Conservation (phyloP, 2,888 invertebrate species). For the Oxytorus armatus region DNA sequence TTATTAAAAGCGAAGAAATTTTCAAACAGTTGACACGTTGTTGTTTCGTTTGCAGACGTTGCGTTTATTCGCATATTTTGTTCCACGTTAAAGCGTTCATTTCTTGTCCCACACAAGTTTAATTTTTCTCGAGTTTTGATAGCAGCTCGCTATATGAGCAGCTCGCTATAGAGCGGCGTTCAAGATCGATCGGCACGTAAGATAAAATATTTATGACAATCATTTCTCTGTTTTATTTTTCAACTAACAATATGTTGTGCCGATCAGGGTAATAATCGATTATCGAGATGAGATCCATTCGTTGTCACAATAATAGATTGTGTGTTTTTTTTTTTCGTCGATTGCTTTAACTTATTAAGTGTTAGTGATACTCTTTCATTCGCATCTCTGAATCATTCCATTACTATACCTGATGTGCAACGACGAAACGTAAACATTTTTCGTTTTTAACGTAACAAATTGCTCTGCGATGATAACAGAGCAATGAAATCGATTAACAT, state of each 20-base stretch:
- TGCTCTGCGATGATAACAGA: not conserved
- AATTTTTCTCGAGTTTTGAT: not conserved
- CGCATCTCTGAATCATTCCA: conserved; percentile 35
- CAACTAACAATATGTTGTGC: conserved; percentile 22
- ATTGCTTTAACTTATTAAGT: conserved; percentile 23
- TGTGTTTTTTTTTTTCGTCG: conserved; percentile 15
- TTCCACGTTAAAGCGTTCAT: not conserved
- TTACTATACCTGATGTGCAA: conserved; percentile 38
- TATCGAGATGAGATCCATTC: conserved; percentile 14
- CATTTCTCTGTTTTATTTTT: not conserved
- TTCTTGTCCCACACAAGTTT: not conserved
- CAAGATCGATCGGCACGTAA: conserved; percentile 2
- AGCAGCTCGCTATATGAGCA: too few species aligned
- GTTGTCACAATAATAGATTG: conserved; percentile 20
- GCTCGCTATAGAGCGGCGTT: too few species aligned
- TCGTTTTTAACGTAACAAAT: conserved; percentile 23
- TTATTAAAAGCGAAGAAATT: conserved; percentile 29
- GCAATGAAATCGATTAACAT: conserved; percentile 36
- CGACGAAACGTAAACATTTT: conserved; percentile 25
- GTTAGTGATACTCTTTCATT: conserved; percentile 18
- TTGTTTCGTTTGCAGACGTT: not conserved
- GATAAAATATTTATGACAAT: conserved; percentile 6
- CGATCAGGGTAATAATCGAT: conserved; percentile 17
- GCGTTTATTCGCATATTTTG: conserved; percentile 9
- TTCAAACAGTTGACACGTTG: conserved; percentile 2